A percentile compares a stretch with the other conserved stretches of the same genome.
Conservation (phyloP, 2,797 vertebrate genomes). For the Iguana delicatissima region DNA sequence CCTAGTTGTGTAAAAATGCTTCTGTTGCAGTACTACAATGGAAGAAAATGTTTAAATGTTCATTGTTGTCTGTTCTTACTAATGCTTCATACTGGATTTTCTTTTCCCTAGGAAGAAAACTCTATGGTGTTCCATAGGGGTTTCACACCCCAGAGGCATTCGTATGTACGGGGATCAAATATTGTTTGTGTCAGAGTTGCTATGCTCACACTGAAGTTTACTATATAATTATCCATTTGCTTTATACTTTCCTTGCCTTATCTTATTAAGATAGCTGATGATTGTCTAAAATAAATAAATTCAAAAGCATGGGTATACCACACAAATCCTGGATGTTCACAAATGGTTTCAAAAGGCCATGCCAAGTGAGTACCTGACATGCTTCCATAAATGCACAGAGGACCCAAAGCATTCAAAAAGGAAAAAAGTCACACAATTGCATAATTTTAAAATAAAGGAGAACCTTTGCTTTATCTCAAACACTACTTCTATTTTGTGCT, state of each 20-base stretch:
- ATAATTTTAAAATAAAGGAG: conserved; percentile 31
- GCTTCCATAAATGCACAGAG: conserved; percentile 7
- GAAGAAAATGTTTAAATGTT: neutral
- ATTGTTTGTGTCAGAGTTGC: neutral
- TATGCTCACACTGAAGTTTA: neutral
- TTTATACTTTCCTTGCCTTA: conserved; percentile 27
- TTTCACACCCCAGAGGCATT: neutral
- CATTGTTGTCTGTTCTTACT: neutral
- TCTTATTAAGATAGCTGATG: neutral
- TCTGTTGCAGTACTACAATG: neutral
- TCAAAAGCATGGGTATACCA: neutral
- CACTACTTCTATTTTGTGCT: neutral
- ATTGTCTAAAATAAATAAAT: neutral
- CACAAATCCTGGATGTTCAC: conserved; percentile 26
- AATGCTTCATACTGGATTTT: neutral
- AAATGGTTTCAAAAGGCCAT: conserved; percentile 29
- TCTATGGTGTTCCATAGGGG: neutral
- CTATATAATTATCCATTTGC: neutral
- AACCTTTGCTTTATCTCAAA: conserved; percentile 4
- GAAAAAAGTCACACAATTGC: neutral
- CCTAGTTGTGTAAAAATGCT: accelerated
- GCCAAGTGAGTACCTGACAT: conserved; percentile 53
- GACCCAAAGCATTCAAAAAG: conserved; percentile 15
- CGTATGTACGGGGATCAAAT: neutral
- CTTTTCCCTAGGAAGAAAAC: neutral